Percentiles rank a stretch among this genome's conserved stretches.
phyloP scores from a whole-genome alignment of 2,888 invertebrate species.

The Apodemia mormo region DNA sequence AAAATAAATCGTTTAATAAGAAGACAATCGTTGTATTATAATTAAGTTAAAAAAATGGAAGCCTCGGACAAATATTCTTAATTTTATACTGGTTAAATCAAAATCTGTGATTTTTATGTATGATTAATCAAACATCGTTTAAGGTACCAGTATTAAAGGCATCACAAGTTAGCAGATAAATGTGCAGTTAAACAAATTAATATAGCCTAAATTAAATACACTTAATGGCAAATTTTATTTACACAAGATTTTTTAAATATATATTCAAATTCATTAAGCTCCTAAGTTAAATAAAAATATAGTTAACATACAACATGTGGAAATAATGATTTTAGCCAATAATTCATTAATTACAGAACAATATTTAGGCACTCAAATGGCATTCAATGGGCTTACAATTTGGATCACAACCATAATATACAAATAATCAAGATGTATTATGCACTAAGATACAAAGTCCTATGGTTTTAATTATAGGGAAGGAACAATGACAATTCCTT shows the following conservation, averaged over 20 bases:
- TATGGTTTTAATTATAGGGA: not conserved
- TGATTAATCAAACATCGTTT: no score
- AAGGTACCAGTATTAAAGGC: not conserved
- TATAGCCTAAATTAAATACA: slow-evolving; percentile 1
- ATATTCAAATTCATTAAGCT: not conserved
- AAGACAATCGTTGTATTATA: no score
- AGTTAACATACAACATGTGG: not conserved
- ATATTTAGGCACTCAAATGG: slow-evolving; percentile 73
- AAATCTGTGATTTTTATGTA: no score
- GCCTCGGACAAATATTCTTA: no score
- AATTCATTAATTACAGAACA: not conserved
- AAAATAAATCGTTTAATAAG: no score
- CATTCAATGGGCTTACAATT: slow-evolving; percentile 58
- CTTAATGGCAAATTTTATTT: not conserved
- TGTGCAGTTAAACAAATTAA: not conserved
- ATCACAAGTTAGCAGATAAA: not conserved
- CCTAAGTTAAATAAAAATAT: not conserved
- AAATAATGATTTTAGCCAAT: not conserved
- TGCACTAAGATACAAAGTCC: not conserved
- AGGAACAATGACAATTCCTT: no score
- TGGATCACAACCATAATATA: slow-evolving; percentile 71
- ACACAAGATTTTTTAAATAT: not conserved
- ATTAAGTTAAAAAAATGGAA: no score
- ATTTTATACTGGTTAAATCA: no score
- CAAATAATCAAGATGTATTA: slow-evolving; percentile 41